Conservation (phyloP, 2,113 vertebrate species). For the Cnemophilus loriae region DNA sequence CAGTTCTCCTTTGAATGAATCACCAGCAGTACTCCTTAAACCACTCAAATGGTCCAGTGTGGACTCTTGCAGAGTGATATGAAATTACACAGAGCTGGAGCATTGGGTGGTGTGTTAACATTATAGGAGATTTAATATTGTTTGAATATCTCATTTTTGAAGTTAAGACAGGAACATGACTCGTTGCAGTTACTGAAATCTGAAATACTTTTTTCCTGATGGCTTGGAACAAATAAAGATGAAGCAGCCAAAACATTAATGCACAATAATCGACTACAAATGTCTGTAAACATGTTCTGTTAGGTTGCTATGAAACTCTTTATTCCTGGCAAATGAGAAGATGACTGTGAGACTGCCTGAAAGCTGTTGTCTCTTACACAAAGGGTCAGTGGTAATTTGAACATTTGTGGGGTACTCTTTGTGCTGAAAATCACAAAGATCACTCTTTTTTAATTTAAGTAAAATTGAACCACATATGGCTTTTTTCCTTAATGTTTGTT, state of each 20-base stretch:
- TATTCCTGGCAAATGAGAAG: background rate
- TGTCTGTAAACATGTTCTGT: slow-evolving; percentile 47
- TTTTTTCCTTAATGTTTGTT: slow-evolving; percentile 7
- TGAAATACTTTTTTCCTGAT: slow-evolving; percentile 18
- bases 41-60: background rate
- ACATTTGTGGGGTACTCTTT: background rate
- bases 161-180: background rate
- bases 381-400: background rate
- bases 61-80: background rate
- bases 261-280: background rate
- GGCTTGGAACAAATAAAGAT: slow-evolving; percentile 21
- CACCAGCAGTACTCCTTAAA: background rate
- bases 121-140: background rate
- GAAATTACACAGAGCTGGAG: background rate
- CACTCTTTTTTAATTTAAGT: background rate
- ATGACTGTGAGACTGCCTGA: background rate
- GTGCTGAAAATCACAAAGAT: background rate
- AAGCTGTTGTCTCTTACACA: background rate
- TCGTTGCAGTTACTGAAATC: background rate
- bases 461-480: background rate
- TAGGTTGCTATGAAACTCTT: slow-evolving; percentile 53
- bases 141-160: background rate
- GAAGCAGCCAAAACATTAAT: slow-evolving; percentile 29
- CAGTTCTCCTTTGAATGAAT: background rate
- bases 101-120: background rate